Evolutionary conservation across 2,888 invertebrate genomes (phyloP).

Genomic region (Melanostoma scalare): DNA sequence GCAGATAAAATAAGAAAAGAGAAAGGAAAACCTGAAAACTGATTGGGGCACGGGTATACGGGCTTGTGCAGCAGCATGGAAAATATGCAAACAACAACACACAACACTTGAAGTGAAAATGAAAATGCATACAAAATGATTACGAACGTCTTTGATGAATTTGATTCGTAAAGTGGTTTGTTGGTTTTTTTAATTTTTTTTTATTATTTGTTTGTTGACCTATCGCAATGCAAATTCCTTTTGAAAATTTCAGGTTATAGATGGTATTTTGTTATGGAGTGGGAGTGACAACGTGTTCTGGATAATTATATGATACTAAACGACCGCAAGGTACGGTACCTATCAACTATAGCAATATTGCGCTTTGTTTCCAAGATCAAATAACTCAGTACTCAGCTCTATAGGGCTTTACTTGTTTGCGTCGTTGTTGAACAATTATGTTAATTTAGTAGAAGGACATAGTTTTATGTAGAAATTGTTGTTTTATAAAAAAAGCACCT

Average conservation of each 20-base stretch:
- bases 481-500: too few relatives aligned
- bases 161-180: slow-evolving; percentile 24
- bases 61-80: background rate
- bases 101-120: slow-evolving; percentile 34
- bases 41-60: too few relatives aligned
- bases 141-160: slow-evolving; percentile 36
- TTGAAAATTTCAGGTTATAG: slow-evolving; percentile 34
- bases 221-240: slow-evolving; percentile 47
- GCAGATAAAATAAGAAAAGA: slow-evolving; percentile 48
- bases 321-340: too few relatives aligned
- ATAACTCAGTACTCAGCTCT: too few relatives aligned
- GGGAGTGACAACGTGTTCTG: slow-evolving; percentile 25
- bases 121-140: slow-evolving; percentile 47
- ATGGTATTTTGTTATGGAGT: slow-evolving; percentile 24
- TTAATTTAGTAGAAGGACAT: too few relatives aligned
- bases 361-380: too few relatives aligned
- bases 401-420: too few relatives aligned
- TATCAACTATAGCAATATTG: too few relatives aligned
- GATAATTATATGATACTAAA: slow-evolving; percentile 17
- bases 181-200: slow-evolving; percentile 20
- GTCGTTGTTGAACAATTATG: too few relatives aligned
- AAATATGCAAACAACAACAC: background rate
- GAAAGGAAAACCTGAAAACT: slow-evolving; percentile 60
- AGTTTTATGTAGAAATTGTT: too few relatives aligned
- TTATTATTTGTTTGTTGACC: slow-evolving; percentile 36